Conservation (phyloP, 2,797 vertebrate species). For the Cottoperca gobio region DNA sequence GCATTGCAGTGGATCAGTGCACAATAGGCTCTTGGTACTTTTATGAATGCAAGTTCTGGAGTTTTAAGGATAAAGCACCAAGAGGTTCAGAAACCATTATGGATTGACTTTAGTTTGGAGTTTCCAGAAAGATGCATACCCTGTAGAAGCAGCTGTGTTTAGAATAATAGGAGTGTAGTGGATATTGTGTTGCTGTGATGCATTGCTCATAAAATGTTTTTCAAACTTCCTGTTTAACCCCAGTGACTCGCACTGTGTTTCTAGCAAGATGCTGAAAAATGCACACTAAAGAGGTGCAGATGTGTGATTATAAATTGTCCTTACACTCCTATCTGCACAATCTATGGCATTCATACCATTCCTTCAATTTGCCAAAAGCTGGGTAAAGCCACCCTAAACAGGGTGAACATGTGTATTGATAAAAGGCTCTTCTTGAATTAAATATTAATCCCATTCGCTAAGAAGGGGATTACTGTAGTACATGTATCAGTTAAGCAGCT, state of each 20-base stretch:
- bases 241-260: neutral
- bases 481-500: conserved; percentile 72
- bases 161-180: neutral
- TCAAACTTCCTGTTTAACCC: neutral
- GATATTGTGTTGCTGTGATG: neutral
- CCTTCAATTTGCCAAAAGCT: conserved; percentile 37
- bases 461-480: conserved; percentile 71
- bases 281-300: neutral
- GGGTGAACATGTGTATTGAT: conserved; percentile 56
- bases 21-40: conserved; percentile 58
- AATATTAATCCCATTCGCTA: conserved; percentile 73
- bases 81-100: conserved; percentile 20
- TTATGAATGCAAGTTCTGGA: conserved; percentile 37
- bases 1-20: conserved; percentile 43
- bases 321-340: conserved; percentile 4
- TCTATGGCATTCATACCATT: conserved; percentile 18
- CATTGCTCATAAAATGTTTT: neutral
- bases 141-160: neutral
- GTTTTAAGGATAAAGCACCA: conserved; percentile 46
- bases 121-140: neutral
- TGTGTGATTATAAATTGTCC: neutral
- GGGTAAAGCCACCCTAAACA: conserved; percentile 48
- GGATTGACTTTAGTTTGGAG: conserved; percentile 10
- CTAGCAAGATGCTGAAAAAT: neutral
- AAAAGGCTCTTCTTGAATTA: conserved; percentile 73